Conservation (phyloP, 2,888 invertebrate species). For the Orthosia gracilis region DNA sequence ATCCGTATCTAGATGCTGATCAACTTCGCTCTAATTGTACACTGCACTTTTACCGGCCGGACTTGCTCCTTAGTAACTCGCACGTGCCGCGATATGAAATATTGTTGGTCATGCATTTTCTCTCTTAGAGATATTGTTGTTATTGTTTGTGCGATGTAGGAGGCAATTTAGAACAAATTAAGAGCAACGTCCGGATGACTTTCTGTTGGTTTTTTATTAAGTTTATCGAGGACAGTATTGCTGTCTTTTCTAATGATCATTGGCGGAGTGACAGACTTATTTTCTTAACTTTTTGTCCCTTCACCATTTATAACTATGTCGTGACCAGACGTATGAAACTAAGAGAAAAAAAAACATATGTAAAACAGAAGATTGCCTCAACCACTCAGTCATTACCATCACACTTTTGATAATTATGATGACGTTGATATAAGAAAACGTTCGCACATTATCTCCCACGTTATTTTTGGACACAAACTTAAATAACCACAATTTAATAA, state of each 20-base stretch:
- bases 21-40: slow-evolving; percentile 84
- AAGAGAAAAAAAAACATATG: slow-evolving; percentile 5
- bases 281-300: neutral
- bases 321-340: neutral
- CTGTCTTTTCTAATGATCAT: slow-evolving; percentile 25
- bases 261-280: slow-evolving; percentile 3
- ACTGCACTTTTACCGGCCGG: slow-evolving; percentile 74
- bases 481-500: slow-evolving; percentile 40
- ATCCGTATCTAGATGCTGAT: slow-evolving; percentile 81
- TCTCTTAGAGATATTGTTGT: slow-evolving; percentile 40
- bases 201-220: slow-evolving; percentile 33
- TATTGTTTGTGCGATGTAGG: slow-evolving; percentile 45
- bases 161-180: slow-evolving; percentile 59
- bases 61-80: slow-evolving; percentile 29
- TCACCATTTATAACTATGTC: neutral
- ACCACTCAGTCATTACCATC: slow-evolving; percentile 38
- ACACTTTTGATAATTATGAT: slow-evolving; percentile 40
- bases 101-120: slow-evolving; percentile 53
- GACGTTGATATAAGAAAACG: slow-evolving; percentile 22
- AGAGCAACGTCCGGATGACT: slow-evolving; percentile 56
- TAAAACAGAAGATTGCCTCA: slow-evolving; percentile 23
- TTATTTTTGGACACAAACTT: slow-evolving; percentile 47
- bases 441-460: slow-evolving; percentile 36
- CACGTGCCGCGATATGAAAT: slow-evolving; percentile 40
- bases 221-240: slow-evolving; percentile 35